Conservation (phyloP, 1,140 invertebrate species). For the Drosophila willistoni region DNA sequence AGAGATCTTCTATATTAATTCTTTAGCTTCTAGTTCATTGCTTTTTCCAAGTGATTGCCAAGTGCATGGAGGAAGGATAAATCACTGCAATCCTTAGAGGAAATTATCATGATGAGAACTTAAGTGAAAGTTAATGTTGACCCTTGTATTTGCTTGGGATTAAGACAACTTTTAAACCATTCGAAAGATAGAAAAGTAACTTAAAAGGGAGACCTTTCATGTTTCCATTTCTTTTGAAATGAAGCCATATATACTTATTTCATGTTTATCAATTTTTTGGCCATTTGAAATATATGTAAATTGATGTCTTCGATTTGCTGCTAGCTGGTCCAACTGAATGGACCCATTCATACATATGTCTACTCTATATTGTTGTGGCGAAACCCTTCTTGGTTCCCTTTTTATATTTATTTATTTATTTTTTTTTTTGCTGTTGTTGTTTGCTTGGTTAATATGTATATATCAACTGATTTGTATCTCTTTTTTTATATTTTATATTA, state of each 20-base stretch:
- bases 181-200: no score
- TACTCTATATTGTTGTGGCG: neutral
- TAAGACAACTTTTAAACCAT: neutral
- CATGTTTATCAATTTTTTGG: slow-evolving; percentile 8
- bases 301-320: slow-evolving; percentile 11
- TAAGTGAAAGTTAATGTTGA: slow-evolving; percentile 6
- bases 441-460: slow-evolving; percentile 19
- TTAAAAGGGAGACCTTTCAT: no score
- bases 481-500: slow-evolving; percentile 52
- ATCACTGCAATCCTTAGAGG: neutral
- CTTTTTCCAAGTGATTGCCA: no score
- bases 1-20: no score
- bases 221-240: neutral
- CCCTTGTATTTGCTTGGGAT: neutral
- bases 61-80: neutral
- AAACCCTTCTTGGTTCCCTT: neutral
- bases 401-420: no score
- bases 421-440: neutral
- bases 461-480: slow-evolving; percentile 28
- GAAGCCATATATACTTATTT: neutral
- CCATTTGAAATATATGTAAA: slow-evolving; percentile 7
- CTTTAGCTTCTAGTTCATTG: no score
- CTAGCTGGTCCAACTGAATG: neutral
- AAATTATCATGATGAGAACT: neutral
- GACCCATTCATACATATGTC: neutral